Evolutionary conservation across 30 jellyfish, hydroid and myxozoan species (phyloP), one percentile per base, ranked within the genome.

Genomic region (Chrysaora quinquecirrha): DNA sequence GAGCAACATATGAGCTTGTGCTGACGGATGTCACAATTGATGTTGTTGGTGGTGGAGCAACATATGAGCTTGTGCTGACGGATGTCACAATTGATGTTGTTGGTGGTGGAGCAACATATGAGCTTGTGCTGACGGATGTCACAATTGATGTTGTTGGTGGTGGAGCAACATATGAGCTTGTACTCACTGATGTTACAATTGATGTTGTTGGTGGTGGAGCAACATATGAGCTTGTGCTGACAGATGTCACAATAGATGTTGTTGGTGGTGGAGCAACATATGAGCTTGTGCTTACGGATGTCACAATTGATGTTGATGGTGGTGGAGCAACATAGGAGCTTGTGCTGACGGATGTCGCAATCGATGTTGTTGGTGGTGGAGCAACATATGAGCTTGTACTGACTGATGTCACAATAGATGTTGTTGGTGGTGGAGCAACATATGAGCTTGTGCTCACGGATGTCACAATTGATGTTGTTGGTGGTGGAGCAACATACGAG

Each of bases 321-420:
- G 78, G 72, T 60, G 72, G 28, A 6, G 72, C 16, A 14, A 66
- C 67, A 12, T 65, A 32, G 19, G 83, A 21, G 74, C 83, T 71
- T 14, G 43, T 21, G 75, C 30, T 71, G 16, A 43, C 27, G 3
- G 75, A 16, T 11, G 27, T 32, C 21, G 76, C 72, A 60, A 60
- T 30, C 32, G 83, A 30, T 71, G 83, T 71, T 63, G 46, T 12
- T 71, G 83, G 30, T 71, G 83, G 33, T 32, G 83, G 43, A 9
- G 75, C 6, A 21, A 22, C 28, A 3, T 32, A 29, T 21, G 43
- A 65, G 34, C 73, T 21, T 10, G 33, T 18, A 34, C 28, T 35
- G 6, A 32, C 33, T 6, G 76, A 19, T 71, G 73, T 71, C 28
- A 71, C 73, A 31, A 43, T n/a, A 14, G 73, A 21, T 34, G 74